Conservation (phyloP, 2,888 invertebrate genomes). For the Patella ulyssiponensis region DNA sequence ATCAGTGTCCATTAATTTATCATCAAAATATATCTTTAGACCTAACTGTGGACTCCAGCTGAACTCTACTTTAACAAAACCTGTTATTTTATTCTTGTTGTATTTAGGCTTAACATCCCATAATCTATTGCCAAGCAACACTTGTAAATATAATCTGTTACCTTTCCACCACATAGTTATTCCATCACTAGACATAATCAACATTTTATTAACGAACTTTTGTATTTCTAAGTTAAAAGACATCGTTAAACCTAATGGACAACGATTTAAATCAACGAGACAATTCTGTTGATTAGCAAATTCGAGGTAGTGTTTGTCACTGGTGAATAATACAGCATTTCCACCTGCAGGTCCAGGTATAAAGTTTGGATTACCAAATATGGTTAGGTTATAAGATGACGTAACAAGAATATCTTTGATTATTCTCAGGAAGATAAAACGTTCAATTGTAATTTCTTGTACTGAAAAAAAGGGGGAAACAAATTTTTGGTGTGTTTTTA, state of each 20-base stretch:
- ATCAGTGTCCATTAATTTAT: slow-evolving; percentile 14
- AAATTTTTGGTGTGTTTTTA: not conserved
- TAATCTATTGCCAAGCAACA: slow-evolving; percentile 31
- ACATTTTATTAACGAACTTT: slow-evolving; percentile 29
- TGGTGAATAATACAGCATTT: slow-evolving; percentile 39
- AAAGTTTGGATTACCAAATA: slow-evolving; percentile 44
- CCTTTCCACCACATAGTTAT: slow-evolving; percentile 38
- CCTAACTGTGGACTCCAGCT: slow-evolving; percentile 43
- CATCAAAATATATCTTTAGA: slow-evolving; percentile 33
- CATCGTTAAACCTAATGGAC: slow-evolving; percentile 39
- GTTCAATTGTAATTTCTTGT: slow-evolving; percentile 29
- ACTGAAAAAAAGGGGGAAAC: slow-evolving; percentile 18
- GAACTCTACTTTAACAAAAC: slow-evolving; percentile 38
- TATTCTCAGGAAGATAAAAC: slow-evolving; percentile 46
- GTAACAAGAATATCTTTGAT: slow-evolving; percentile 48
- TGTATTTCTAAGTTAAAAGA: slow-evolving; percentile 39
- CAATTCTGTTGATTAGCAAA: slow-evolving; percentile 24
- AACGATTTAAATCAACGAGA: slow-evolving; percentile 34
- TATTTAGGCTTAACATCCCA: slow-evolving; percentile 35
- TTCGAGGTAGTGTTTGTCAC: slow-evolving; percentile 35
- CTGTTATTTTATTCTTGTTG: slow-evolving; percentile 7
- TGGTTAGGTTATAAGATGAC: slow-evolving; percentile 48
- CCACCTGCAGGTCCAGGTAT: slow-evolving; percentile 38
- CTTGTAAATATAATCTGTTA: slow-evolving; percentile 34
- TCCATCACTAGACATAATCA: slow-evolving; percentile 40